Evolutionary conservation across 2,113 vertebrate genomes (phyloP).

Genomic region (Eonycteris spelaea): DNA sequence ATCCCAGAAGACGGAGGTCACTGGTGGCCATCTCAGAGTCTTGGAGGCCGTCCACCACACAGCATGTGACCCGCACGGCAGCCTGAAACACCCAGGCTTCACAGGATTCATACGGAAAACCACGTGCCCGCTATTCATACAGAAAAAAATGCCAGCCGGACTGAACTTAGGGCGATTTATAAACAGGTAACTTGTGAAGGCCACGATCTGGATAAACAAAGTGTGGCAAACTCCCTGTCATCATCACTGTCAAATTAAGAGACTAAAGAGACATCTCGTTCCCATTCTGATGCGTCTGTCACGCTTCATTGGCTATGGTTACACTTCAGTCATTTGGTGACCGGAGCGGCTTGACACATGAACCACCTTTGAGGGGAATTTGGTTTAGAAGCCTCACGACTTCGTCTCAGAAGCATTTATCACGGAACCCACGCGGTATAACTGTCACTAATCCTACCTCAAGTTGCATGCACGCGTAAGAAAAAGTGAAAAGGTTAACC

Average conservation of each 20-base stretch:
- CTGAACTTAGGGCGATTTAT: slow-evolving; percentile 34
- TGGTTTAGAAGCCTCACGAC: slow-evolving; percentile 50
- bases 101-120: neutral
- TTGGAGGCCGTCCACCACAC: neutral
- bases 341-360: slow-evolving; percentile 31
- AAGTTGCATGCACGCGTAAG: rapidly evolving
- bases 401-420: slow-evolving; percentile 50
- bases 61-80: neutral
- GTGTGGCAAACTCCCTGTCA: slow-evolving; percentile 44
- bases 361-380: slow-evolving; percentile 51
- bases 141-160: neutral
- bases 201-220: slow-evolving; percentile 17
- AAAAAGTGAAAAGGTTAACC: neutral
- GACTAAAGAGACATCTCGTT: neutral
- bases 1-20: neutral
- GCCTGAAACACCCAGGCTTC: neutral
- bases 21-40: too few species aligned
- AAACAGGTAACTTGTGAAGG: neutral
- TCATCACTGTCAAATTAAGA: slow-evolving; percentile 54
- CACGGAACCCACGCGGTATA: neutral
- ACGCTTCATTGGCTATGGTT: neutral
- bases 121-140: neutral
- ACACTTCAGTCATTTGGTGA: slow-evolving; percentile 2
- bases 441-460: neutral
- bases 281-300: neutral